phyloP scores from a whole-genome alignment of 2,797 vertebrate species.

The Peromyscus aztecus region DNA sequence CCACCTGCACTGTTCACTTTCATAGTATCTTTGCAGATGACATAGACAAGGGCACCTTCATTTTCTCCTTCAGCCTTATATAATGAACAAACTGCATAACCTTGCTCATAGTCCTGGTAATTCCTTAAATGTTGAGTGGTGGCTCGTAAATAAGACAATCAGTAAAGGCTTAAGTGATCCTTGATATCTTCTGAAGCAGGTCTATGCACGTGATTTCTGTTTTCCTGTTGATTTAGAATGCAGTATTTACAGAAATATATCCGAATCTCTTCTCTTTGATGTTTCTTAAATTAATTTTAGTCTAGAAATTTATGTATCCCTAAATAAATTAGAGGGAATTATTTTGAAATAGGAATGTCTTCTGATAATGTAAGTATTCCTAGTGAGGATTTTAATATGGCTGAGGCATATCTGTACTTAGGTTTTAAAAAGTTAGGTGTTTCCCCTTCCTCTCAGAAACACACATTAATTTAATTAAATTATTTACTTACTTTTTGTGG shows the following conservation, averaged over 20 bases:
- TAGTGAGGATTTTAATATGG: constrained; percentile 47
- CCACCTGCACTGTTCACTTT: neutral
- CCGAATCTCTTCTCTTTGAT: neutral
- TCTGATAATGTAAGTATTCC: constrained; percentile 14
- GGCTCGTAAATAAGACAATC: neutral
- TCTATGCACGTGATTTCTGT: neutral
- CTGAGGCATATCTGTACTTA: constrained; percentile 22
- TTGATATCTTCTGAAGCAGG: neutral
- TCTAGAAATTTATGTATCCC: constrained; percentile 43
- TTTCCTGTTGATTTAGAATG: neutral
- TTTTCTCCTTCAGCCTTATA: neutral
- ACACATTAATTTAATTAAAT: neutral
- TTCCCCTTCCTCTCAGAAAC: neutral
- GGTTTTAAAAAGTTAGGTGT: constrained; percentile 43
- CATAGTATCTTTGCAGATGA: neutral
- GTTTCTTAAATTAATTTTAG: constrained; percentile 59
- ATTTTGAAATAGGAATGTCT: constrained; percentile 42
- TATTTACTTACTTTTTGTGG: neutral
- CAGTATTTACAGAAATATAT: constrained; percentile 5
- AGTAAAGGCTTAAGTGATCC: neutral
- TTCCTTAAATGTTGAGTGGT: neutral
- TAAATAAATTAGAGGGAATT: constrained; percentile 6
- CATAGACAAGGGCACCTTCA: neutral
- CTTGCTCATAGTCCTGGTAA: neutral
- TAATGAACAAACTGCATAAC: neutral